Evolutionary conservation across 1,140 invertebrate genomes (phyloP), one percentile per base, ranked within the genome.

Genomic region (Whitmania pigra): DNA sequence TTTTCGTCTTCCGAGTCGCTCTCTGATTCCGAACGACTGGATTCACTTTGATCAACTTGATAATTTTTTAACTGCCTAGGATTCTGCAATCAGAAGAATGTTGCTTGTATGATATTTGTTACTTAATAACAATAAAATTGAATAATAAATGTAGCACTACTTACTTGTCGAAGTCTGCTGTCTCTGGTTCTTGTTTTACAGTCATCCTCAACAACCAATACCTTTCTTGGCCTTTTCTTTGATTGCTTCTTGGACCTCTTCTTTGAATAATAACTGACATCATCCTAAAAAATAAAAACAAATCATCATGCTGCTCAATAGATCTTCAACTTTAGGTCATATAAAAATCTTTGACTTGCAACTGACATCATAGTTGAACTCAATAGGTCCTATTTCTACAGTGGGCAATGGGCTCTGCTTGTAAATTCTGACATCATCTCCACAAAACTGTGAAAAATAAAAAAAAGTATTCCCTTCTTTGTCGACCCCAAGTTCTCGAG

Each of bases 361-460:
- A 63, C 22, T 13, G 9, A 63, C 29, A 22, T 63, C 20, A 13
- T 15, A 63, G 11, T 11, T 22, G 57, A 15, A 31, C 29, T 63
- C 22, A 11, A 22, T 63, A 1, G 57, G 57, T 22, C 57, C 29
- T 15, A 63, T 63, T 63, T 63, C 57, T 7, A 70, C 53, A 49
- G 40, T 22, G 36, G 73, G 76, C 17, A 76, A 57, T 20, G 77
- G 77, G n/a, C 73, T 73, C 60, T 86, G 85, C 53, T 80, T 81
- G 75, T 87, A 87, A 71, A 87, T 80, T 36, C 86, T 77, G 5
- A 87, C 75, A 79, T 87, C 85, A 49, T 77, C 84, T 3, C 85
- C 83, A 76, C 85, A 81, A 75, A 86, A 86, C 72, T 86, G 85
- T 57, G 86, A 85, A 76, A 87, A 85, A 76, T 87, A 85, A 73